Base-by-base conservation (phyloP, 1,140 invertebrate genomes). In the Centruroides sculpturatus region DNA sequence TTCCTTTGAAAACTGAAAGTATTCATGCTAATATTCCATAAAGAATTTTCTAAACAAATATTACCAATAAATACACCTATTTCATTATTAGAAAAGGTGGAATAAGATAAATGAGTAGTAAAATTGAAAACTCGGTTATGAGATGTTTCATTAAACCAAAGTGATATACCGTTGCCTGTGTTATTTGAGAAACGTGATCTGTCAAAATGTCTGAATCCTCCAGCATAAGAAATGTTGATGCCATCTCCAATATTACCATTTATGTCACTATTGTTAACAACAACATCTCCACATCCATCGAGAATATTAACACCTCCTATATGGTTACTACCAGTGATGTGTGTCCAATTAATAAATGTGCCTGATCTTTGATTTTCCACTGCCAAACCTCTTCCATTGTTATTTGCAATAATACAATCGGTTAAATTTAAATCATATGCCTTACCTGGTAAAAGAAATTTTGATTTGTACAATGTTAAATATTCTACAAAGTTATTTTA, bases 311-410 rank as follows among this genome's bases (percentile, higher is more conserved):
- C 77, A 3, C 92, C 93, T 7, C 89, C 89, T 8, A 89, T 81
- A 69, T 93, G 86, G 63, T 85, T 84, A 69, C 94, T 95, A 61
- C 86, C 84, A 1, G 86, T 85, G n/a, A 97, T 79, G 0, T 83
- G 84, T 1, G 85, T 86, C 13, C 84, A 80, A 66, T 89, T 85
- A 56, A 91, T 79, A 72, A 89, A 83, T 8, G 92, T 69, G 65
- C 85, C 83, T 3, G 86, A 89, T 69, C 88, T 78, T 54, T 92
- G 75, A 70, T 89, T 89, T 72, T 95, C 87, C 7, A 87, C 81
- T 5, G 81, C 84, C 54, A 96, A 82, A 36, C 96, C 96, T 73
- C 93, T 84, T 1, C 95, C 95, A 68, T 86, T 87, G 73, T 99
- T 99, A 66, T 88, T 82, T 0, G 83, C 81, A 49, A 98, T 83